phyloP scores from a whole-genome alignment of 2,888 invertebrate genomes.

The Zeuzera pyrina region DNA sequence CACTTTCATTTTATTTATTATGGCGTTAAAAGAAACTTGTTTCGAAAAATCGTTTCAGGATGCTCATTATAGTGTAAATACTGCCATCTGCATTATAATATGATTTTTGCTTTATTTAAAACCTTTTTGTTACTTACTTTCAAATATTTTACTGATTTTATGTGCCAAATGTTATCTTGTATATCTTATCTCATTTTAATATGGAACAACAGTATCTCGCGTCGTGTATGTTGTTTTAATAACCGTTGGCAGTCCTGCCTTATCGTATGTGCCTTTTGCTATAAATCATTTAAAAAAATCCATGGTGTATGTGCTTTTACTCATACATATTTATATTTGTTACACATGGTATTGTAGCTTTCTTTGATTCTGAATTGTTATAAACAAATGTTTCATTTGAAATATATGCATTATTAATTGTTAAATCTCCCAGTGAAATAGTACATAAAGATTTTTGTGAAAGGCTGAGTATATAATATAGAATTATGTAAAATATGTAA shows the following conservation, averaged over 20 bases:
- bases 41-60: conserved; percentile 38
- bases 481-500: conserved; percentile 24
- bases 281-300: conserved; percentile 18
- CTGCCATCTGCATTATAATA: conserved; percentile 34
- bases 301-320: conserved; percentile 8
- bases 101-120: conserved; percentile 4
- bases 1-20: too few relatives aligned
- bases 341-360: not conserved
- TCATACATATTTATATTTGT: not conserved
- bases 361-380: not conserved
- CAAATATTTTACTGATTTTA: too few relatives aligned
- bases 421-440: too few relatives aligned
- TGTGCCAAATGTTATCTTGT: conserved; percentile 10
- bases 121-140: too few relatives aligned
- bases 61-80: conserved; percentile 55
- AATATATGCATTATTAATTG: too few relatives aligned
- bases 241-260: conserved; percentile 30
- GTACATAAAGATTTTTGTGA: too few relatives aligned
- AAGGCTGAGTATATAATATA: conserved; percentile 55
- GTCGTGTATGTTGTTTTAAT: conserved; percentile 14
- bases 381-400: too few relatives aligned
- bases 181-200: conserved; percentile 8
- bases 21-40: too few relatives aligned
- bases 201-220: conserved; percentile 12
- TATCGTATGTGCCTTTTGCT: conserved; percentile 50